Conservation (phyloP, 2,888 invertebrate species). For the Chironomus tentans region DNA sequence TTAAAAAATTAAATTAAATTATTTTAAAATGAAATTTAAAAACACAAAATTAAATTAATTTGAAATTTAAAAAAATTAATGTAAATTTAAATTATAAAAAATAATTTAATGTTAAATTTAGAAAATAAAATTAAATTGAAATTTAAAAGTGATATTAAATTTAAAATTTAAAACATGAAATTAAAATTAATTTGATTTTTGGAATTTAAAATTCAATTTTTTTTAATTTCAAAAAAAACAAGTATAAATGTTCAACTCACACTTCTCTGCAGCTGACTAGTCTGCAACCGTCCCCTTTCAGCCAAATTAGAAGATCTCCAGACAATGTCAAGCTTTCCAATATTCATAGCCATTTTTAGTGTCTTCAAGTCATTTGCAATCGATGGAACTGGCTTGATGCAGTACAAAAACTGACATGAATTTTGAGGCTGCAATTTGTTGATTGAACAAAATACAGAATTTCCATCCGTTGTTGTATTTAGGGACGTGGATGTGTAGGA, state of each 20-base stretch:
- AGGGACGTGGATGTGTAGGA: slow-evolving; percentile 74
- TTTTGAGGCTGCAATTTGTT: slow-evolving; percentile 80
- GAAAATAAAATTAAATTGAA: too few species aligned
- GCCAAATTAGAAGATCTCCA: slow-evolving; percentile 97
- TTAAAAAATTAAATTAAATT: too few species aligned
- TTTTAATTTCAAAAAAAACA: too few species aligned
- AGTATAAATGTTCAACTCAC: slow-evolving; percentile 42
- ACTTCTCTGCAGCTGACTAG: slow-evolving; percentile 85
- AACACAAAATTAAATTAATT: too few species aligned
- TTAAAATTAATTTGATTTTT: too few species aligned
- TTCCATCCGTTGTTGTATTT: slow-evolving; percentile 55
- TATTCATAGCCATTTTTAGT: slow-evolving; percentile 72
- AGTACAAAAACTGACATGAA: slow-evolving; percentile 90
- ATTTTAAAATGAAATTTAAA: too few species aligned
- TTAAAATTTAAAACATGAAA: too few species aligned
- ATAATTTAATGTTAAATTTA: too few species aligned
- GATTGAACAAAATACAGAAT: slow-evolving; percentile 69
- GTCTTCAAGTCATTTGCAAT: slow-evolving; percentile 66
- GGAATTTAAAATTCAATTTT: too few species aligned
- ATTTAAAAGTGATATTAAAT: too few species aligned
- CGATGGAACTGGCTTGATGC: slow-evolving; percentile 72
- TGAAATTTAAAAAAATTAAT: too few species aligned
- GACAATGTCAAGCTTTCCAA: slow-evolving; percentile 95
- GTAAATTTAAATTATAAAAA: too few species aligned
- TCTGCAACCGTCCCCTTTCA: slow-evolving; percentile 92